phyloP scores from a whole-genome alignment of 2,113 vertebrate genomes.

The Anseranas semipalmata region DNA sequence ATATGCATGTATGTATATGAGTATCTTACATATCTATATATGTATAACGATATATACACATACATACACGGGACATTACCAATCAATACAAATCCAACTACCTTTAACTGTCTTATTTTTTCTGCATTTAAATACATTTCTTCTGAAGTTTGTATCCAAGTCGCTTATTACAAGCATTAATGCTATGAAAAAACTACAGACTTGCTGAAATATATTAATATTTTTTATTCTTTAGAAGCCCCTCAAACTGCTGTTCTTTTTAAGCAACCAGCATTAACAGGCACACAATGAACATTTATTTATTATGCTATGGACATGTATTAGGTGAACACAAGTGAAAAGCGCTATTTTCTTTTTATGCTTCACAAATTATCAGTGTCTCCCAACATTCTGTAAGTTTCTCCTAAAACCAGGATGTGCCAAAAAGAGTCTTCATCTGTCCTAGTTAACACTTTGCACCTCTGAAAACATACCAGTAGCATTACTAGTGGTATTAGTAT shows the following conservation, averaged over 20 bases:
- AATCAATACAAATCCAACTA: not conserved
- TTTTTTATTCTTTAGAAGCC: not conserved
- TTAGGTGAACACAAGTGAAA: not conserved
- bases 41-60: not conserved
- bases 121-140: not conserved
- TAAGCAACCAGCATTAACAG: not conserved
- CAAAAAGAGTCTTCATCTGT: not conserved
- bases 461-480: not conserved
- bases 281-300: not conserved
- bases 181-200: not conserved
- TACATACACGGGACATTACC: not conserved
- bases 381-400: not conserved
- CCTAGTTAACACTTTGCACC: not conserved
- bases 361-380: not conserved
- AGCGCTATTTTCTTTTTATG: not conserved
- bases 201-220: not conserved
- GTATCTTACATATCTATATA: too few species aligned
- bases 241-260: not conserved
- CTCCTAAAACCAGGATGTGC: not conserved
- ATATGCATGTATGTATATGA: too few species aligned
- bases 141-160: not conserved
- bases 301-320: not conserved
- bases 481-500: too few species aligned
- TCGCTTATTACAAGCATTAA: not conserved
- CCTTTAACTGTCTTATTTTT: not conserved